Evolutionary conservation across 2,888 invertebrate species (phyloP), one percentile per base, ranked within the genome.

Genomic region (Mesorhabditis spiculigera): DNA sequence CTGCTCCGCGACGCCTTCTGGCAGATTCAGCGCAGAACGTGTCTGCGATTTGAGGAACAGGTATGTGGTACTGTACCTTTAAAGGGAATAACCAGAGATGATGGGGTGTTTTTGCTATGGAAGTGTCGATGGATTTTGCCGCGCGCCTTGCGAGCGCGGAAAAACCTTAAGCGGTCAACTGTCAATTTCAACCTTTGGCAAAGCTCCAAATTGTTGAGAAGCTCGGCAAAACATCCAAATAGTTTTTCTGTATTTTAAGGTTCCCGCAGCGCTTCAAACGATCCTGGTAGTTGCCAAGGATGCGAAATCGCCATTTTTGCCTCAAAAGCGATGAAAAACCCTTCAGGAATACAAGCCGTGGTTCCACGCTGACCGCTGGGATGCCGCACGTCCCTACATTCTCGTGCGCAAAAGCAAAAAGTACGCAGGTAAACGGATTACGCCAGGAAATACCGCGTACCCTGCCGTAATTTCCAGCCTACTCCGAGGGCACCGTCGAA

Each of bases 291-390:
- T 28, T 28, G 28, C 28, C 28, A 28, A 1, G 28, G 28, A 28
- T 3, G 28, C 28, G 28, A 28, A 28, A 28, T n/a, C n/a, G n/a
- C n/a, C n/a, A n/a, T n/a, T 10, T 43, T 10, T 4, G 10, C 13
- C 10, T 28, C 8, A 13, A 65, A 10, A n/a, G 4, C 44, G 4
- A 65, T n/a, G 43, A 43, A 28, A 43, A 28, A 65, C 44, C 0
- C 44, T 67, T 45, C 70, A 80, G 72, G 79, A 77, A 43, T 84
- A 82, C 75, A 83, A 84, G 65, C 82, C 83, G 43, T 84, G 84
- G 84, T 84, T 84, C 70, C 82, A 84, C 66, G 81, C 82, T 0
- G 84, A 82, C 70, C 71, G 84, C 58, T 84, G 84, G 84, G 76
- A 83, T 65, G 72, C 74, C 50, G 80, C 74, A 5, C 73, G 75